phyloP scores from a whole-genome alignment of 2,113 vertebrate species.

The Odocoileus virginianus region DNA sequence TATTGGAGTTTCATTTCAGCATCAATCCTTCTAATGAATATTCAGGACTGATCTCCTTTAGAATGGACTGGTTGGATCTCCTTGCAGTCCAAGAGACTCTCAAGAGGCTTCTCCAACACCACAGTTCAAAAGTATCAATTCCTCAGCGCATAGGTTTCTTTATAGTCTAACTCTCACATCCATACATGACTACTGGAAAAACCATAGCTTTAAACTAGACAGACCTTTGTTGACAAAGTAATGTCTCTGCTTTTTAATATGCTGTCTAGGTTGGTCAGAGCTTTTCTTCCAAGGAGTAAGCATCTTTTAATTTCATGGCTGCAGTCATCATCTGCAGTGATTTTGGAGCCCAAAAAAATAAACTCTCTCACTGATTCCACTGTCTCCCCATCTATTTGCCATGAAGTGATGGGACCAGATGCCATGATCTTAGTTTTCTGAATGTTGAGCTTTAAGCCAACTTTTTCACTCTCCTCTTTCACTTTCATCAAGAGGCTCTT shows the following conservation, averaged over 20 bases:
- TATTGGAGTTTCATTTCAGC: neutral
- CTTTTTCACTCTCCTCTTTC: neutral
- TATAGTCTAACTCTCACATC: neutral
- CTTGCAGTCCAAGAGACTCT: neutral
- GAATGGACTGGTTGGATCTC: neutral
- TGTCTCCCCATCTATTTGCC: neutral
- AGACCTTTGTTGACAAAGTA: neutral
- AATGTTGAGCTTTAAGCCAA: neutral
- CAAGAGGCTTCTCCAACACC: neutral
- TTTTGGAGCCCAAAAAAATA: neutral
- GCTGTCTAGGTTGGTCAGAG: neutral
- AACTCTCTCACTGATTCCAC: neutral
- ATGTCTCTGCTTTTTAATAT: neutral
- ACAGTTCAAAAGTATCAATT: neutral
- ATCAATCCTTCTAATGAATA: neutral
- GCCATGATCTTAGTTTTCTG: neutral
- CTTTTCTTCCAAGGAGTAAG: neutral
- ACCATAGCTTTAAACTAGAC: neutral
- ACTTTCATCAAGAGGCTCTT: neutral
- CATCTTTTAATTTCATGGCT: neutral
- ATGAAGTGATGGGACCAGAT: neutral
- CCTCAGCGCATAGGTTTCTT: neutral
- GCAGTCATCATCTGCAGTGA: neutral
- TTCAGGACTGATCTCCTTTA: neutral
- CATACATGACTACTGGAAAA: neutral